These are phyloP conservation scores for Drosophila willistoni DNA, from an alignment of 1,140 invertebrate species.

Conservation along the genomic window DNA sequence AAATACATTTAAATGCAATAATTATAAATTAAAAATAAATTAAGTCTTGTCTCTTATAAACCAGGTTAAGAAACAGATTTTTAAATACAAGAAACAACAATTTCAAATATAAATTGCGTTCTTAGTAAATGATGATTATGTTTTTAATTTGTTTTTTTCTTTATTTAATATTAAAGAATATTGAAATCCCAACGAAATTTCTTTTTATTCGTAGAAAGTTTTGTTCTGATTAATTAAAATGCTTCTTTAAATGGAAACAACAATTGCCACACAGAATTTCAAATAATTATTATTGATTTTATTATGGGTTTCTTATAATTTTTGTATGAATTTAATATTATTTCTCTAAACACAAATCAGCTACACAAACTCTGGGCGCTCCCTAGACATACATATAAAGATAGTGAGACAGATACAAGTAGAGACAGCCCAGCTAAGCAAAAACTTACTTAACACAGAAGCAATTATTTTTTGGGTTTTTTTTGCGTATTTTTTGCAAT, in stretches of 20 bases:
- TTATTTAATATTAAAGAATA: no score
- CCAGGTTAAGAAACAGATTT: background rate
- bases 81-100: no score
- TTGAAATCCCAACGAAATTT: no score
- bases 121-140: no score
- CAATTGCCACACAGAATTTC: background rate
- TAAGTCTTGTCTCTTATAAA: conserved; percentile 14
- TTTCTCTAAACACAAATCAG: conserved; percentile 72
- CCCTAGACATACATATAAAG: background rate
- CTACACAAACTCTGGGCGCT: conserved; percentile 59
- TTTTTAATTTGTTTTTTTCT: no score
- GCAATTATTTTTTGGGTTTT: conserved; percentile 29
- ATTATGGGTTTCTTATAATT: conserved; percentile 51
- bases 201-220: no score
- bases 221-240: conserved; percentile 12
- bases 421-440: conserved; percentile 55
- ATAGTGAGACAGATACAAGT: background rate
- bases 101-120: no score
- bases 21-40: background rate
- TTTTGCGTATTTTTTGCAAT: conserved; percentile 17
- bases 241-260: background rate
- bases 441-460: conserved; percentile 66
- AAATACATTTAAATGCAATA: conserved; percentile 10
- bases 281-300: conserved; percentile 67
- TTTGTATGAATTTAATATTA: conserved; percentile 50